A percentile compares a stretch with the other conserved stretches of the same genome.
Conservation (phyloP, 1,140 invertebrate species). For the Microvelia longipes region DNA sequence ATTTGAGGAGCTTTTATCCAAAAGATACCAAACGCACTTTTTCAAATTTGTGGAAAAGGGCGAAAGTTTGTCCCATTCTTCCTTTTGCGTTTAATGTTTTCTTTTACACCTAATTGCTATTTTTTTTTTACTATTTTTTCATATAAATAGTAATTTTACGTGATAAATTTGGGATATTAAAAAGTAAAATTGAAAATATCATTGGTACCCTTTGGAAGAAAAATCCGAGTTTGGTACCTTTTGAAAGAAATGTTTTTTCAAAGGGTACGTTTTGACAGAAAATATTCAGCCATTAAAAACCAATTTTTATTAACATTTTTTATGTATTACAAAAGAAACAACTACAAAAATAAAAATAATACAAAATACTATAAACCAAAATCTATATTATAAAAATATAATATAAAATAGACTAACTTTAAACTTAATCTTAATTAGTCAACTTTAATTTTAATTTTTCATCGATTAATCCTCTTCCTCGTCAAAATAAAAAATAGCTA, state of each 20-base stretch:
- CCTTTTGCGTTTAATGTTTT: neutral
- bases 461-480: neutral
- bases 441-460: too few species aligned
- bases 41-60: neutral
- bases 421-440: too few species aligned
- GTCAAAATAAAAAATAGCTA: neutral
- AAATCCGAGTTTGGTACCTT: neutral
- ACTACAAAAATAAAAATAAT: too few species aligned
- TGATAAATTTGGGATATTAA: neutral
- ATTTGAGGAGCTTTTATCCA: neutral
- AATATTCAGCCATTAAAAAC: neutral
- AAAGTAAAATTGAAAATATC: neutral
- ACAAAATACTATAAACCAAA: too few species aligned
- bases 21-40: neutral
- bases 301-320: neutral
- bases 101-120: neutral
- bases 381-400: neutral
- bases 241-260: neutral
- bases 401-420: too few species aligned
- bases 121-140: neutral
- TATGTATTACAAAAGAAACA: neutral
- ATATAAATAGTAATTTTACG: neutral
- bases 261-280: neutral
- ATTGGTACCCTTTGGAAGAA: neutral
- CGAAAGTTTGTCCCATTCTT: neutral